Base-by-base conservation (phyloP, 2,888 invertebrate genomes). In the Branchellion lobata region DNA sequence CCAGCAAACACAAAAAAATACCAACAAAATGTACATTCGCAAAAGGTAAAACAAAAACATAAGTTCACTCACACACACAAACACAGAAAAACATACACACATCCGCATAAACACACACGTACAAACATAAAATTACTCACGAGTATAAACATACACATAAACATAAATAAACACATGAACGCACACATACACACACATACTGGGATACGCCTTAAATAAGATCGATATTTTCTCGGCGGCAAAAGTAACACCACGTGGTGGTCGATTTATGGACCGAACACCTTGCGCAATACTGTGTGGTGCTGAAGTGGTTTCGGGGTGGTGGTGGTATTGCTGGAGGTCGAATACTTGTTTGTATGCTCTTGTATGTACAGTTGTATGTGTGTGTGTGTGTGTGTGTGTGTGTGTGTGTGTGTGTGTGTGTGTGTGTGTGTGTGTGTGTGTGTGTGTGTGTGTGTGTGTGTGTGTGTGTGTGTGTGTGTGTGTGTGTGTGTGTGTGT, bases 381-480 rank as follows among this genome's bases (percentile, higher is more conserved):
- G 27, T 65, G 27, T 65, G n/a, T 65, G 65, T n/a, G 29, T 65
- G n/a, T 65, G 65, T 65, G 27, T 65, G 65, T 65, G 65, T 65
- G n/a, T n/a, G 29, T 65, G 65, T 27, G 29, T 65, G 27, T 65
- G 65, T 65, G 29, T 65, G 65, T 65, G 40, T 40, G 40, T 40
- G 40, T 40, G 40, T 40, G 40, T 40, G 40, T 40, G 27, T 65
- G 65, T 65, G 65, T 65, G 29, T 65, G 65, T 29, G n/a, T 65
- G 65, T n/a, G 65, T n/a, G n/a, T 65, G 65, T 65, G 29, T 27
- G 29, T 27, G 65, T 65, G 65, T 65, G 65, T 65, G 65, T 65
- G 65, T 65, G 65, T 65, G 65, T 65, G 65, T 65, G 65, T 65
- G 27, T 65, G 65, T 65, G 65, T 65, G 65, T 65, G 65, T 65